Evolutionary conservation across 2,888 invertebrate species (phyloP), one percentile per base, ranked within the genome.

Genomic region (Andrena minutula): DNA sequence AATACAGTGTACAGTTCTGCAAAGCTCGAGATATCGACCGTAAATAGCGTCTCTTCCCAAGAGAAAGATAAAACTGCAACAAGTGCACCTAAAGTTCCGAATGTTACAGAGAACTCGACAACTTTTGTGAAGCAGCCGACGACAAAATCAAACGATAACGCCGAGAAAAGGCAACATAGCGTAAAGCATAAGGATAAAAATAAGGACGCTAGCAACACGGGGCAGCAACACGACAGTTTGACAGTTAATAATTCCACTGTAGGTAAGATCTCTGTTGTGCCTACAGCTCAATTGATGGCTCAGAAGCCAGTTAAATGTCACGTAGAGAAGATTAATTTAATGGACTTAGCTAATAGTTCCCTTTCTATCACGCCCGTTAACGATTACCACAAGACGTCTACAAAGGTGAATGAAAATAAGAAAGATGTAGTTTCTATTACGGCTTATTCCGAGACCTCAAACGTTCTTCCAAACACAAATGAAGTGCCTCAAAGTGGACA

Each of bases 331-430:
- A 92, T 93, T 61, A 92, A 92, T 85, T 88, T 92, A 16, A 92
- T 93, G 87, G 93, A 93, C 68, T 75, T 93, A 53, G 92, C 92
- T 8, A 90, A 90, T 64, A 92, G 92, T 71, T 91, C 93, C 16
- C 83, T 93, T n/a, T 93, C 93, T 7, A 93, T 93, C 53, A 93
- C 93, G 0, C 93, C 93, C 0, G 93, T 93, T 0, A 92, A 90
- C 63, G 93, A 93, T 73, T 92, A 87, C 69, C 92, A 91, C 28
- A 93, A 93, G 70, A 56, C 82, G 2, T 66, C 85, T 12, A 68
- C 58, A 4, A 93, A 92, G 64, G 28, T 84, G 6, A 84, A 56
- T 30, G 93, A 93, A 58, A 68, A 69, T 26, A 92, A 92, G 61
- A 93, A 93, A 68, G 93, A 93, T 63, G 88, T 92, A 51, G 90